These are phyloP conservation scores for Crocodylus rhombifer DNA, from an alignment of 2,797 vertebrate species.

Conservation along the genomic window DNA sequence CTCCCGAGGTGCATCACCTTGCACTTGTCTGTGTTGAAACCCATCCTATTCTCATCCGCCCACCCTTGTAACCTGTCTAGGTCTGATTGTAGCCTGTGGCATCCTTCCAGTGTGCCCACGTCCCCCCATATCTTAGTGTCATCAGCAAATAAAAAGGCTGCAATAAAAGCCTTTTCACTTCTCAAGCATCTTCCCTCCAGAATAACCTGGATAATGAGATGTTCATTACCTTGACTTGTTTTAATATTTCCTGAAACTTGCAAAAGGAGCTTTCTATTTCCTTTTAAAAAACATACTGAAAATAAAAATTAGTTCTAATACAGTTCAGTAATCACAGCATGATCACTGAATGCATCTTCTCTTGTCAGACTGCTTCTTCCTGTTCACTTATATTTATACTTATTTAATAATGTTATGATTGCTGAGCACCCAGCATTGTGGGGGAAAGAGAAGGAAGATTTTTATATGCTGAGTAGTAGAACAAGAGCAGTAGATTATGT, in stretches of 20 bases:
- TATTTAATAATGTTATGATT: conserved; percentile 35
- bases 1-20: too few species aligned
- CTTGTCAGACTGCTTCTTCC: conserved; percentile 56
- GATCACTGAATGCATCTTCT: conserved; percentile 53
- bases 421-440: not conserved
- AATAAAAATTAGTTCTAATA: conserved; percentile 77
- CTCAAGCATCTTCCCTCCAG: conserved; percentile 57
- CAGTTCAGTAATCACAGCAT: conserved; percentile 54
- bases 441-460: conserved; percentile 39
- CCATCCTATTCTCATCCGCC: too few species aligned
- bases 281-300: conserved; percentile 69
- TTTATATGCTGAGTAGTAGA: not conserved
- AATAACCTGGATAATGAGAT: conserved; percentile 64
- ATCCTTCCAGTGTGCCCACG: too few species aligned
- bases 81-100: too few species aligned
- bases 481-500: not conserved
- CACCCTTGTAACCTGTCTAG: too few species aligned
- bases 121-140: too few species aligned
- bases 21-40: too few species aligned
- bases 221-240: conserved; percentile 66
- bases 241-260: conserved; percentile 67
- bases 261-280: conserved; percentile 69
- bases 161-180: conserved; percentile 67
- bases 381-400: conserved; percentile 12
- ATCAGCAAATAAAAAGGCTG: too few species aligned